Evolutionary conservation across 1,140 invertebrate genomes (phyloP).

Genomic region (Calosoma granatense): DNA sequence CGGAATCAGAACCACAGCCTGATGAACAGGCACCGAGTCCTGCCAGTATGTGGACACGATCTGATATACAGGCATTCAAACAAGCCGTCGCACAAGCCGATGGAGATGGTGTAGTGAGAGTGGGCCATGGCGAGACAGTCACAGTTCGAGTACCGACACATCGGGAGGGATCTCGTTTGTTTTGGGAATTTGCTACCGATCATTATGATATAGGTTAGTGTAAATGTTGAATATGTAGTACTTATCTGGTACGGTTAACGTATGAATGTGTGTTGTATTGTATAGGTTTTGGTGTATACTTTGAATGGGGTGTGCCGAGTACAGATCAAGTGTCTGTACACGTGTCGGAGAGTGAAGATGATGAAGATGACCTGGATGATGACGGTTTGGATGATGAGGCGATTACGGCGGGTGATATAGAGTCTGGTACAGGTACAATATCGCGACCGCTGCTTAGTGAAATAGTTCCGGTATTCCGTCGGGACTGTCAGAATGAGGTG

Average conservation of each 20-base stretch:
- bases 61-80: slow-evolving; percentile 88
- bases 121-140: slow-evolving; percentile 95
- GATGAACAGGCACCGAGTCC: slow-evolving; percentile 29
- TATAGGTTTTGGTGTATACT: slow-evolving; percentile 91
- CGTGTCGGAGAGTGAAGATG: slow-evolving; percentile 86
- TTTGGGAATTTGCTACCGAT: slow-evolving; percentile 99
- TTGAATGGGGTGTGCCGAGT: slow-evolving; percentile 89
- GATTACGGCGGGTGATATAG: slow-evolving; percentile 27
- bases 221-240: background rate
- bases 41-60: slow-evolving; percentile 90
- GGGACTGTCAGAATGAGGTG: slow-evolving; percentile 94
- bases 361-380: slow-evolving; percentile 70
- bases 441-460: slow-evolving; percentile 29
- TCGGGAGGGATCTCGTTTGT: slow-evolving; percentile 85
- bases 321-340: slow-evolving; percentile 78
- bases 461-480: slow-evolving; percentile 85
- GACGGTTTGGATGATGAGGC: slow-evolving; percentile 49
- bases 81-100: slow-evolving; percentile 77
- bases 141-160: slow-evolving; percentile 97
- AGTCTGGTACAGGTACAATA: slow-evolving; percentile 22
- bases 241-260: background rate
- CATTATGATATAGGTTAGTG: slow-evolving; percentile 78
- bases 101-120: slow-evolving; percentile 88
- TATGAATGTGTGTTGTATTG: slow-evolving; percentile 8
- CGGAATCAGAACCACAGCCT: background rate